These are phyloP conservation scores for Okamejei kenojei DNA, from an alignment of 2,797 vertebrate genomes.

Conservation along the genomic window DNA sequence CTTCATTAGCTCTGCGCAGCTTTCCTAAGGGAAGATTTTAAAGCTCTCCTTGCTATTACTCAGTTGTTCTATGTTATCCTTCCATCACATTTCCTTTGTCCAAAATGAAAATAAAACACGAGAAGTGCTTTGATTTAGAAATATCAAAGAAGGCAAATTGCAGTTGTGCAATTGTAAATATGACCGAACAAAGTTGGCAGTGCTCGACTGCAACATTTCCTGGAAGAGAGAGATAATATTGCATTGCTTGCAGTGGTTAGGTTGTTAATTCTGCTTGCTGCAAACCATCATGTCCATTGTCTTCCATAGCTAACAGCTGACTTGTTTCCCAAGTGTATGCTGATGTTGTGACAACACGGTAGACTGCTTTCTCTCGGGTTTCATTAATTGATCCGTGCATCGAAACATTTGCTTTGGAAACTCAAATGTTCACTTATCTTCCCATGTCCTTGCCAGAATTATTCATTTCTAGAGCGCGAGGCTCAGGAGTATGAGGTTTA, in stretches of 20 bases:
- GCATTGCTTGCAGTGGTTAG: neutral
- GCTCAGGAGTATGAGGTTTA: neutral
- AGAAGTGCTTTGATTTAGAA: neutral
- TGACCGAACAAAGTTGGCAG: neutral
- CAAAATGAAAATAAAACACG: neutral
- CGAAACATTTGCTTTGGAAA: neutral
- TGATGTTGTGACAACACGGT: neutral
- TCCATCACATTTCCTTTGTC: neutral
- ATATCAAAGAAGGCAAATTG: neutral
- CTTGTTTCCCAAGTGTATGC: neutral
- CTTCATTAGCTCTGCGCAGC: neutral
- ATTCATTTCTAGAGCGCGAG: neutral
- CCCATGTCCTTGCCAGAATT: neutral
- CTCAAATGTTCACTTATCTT: neutral
- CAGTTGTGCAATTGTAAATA: neutral
- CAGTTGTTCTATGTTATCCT: neutral
- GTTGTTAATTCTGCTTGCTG: neutral
- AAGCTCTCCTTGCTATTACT: neutral
- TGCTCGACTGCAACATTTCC: neutral
- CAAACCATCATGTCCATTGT: neutral
- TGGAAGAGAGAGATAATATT: neutral
- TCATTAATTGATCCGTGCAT: neutral
- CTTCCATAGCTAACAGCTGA: neutral
- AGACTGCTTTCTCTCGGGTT: neutral
- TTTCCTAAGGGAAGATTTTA: neutral